Evolutionary conservation across 2,888 invertebrate genomes (phyloP).

Genomic region (Poecilus cupreus): DNA sequence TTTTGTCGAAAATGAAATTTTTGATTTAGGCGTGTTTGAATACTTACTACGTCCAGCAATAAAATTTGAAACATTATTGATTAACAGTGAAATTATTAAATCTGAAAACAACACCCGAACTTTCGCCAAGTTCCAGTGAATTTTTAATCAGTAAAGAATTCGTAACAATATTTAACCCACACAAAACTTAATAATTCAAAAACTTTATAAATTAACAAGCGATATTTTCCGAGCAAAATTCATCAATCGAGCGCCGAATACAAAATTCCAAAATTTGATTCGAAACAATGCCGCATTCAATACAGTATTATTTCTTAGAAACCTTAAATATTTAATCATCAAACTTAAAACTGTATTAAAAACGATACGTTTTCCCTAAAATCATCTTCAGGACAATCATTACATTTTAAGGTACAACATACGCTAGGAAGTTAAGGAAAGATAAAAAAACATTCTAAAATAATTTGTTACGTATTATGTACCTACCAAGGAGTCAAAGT

Average conservation of each 20-base stretch:
- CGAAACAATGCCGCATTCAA: neutral
- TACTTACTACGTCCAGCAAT: neutral
- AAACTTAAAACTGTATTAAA: too few species aligned
- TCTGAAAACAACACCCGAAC: slow-evolving; percentile 31
- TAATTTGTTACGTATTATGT: too few species aligned
- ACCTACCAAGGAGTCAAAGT: too few species aligned
- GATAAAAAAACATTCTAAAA: too few species aligned
- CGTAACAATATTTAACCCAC: slow-evolving; percentile 31
- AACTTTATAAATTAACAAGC: slow-evolving; percentile 46
- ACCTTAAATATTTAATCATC: too few species aligned
- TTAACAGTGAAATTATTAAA: slow-evolving; percentile 33
- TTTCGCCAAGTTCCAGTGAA: slow-evolving; percentile 19
- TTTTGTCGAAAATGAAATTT: slow-evolving; percentile 6
- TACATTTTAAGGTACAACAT: too few species aligned
- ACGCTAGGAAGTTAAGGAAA: too few species aligned
- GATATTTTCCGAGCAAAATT: neutral
- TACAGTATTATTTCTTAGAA: too few species aligned
- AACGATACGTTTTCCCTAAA: too few species aligned
- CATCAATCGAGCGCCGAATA: neutral
- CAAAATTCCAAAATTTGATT: neutral
- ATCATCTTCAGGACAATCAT: too few species aligned
- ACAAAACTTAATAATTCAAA: slow-evolving; percentile 36
- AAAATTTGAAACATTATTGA: slow-evolving; percentile 29
- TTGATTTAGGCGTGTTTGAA: slow-evolving; percentile 37
- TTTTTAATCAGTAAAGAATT: slow-evolving; percentile 43